These are phyloP conservation scores for Macrobrachium nipponense DNA, from an alignment of 1,140 invertebrate genomes.

Conservation along the genomic window DNA sequence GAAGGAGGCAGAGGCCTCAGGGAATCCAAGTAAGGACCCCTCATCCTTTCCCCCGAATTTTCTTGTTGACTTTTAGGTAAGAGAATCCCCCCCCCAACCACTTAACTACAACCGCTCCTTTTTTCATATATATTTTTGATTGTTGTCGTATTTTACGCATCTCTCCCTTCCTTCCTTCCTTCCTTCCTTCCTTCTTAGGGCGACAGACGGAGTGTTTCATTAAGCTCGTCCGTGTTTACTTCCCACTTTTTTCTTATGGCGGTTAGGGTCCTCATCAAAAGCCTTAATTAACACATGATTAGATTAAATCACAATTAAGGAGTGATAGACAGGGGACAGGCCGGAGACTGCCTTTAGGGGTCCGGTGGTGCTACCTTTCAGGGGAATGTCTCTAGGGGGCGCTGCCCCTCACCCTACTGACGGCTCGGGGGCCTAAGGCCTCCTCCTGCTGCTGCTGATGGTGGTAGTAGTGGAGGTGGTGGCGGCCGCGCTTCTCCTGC, in stretches of 20 bases:
- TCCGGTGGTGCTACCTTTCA: slow-evolving; percentile 13
- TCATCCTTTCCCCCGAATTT: too few species aligned
- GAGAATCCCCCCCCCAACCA: not conserved
- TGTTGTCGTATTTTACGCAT: slow-evolving; percentile 3
- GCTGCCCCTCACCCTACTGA: slow-evolving; percentile 19
- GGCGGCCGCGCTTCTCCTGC: not conserved
- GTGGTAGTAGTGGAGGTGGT: not conserved
- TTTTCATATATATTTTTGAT: too few species aligned
- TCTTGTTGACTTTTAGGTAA: too few species aligned
- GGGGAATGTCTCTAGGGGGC: slow-evolving; percentile 7
- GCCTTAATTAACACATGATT: slow-evolving; percentile 60
- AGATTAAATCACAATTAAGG: slow-evolving; percentile 59
- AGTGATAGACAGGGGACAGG: slow-evolving; percentile 59
- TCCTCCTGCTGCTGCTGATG: not conserved
- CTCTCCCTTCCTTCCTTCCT: slow-evolving; percentile 14
- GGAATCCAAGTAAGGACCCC: not conserved
- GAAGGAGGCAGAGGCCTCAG: not conserved
- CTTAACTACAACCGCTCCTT: too few species aligned
- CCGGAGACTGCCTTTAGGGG: slow-evolving; percentile 13
- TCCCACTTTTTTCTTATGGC: slow-evolving; percentile 48
- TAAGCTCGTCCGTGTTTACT: slow-evolving; percentile 54
- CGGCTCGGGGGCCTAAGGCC: not conserved
- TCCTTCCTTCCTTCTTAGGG: not conserved
- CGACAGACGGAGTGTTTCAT: slow-evolving; percentile 30
- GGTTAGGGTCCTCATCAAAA: slow-evolving; percentile 48